These are phyloP conservation scores for Felis catus DNA, from an alignment of 2,113 vertebrate species.

Conservation along the genomic window F.catus_Fca126_mat1.0 CM031427.1:19602501-19603000, in stretches of 20 bases:
- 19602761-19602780: background rate
- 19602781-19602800: background rate
- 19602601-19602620: background rate
- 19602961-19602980: background rate
- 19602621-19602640: background rate
- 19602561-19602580: background rate
- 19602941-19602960: background rate
- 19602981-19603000: background rate
- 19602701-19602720: background rate
- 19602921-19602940: background rate
- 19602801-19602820: no score
- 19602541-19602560: background rate
- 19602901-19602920: background rate
- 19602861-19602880: background rate
- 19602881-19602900: background rate
- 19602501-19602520: background rate
- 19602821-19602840: rapidly evolving
- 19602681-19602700: background rate
- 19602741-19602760: background rate
- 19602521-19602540: background rate
- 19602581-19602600: background rate
- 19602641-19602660: background rate
- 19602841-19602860: background rate
- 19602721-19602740: background rate
- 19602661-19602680: rapidly evolving